These are phyloP conservation scores for Callocephalon fimbriatum DNA, from an alignment of 2,113 vertebrate species.

Conservation along the genomic window DNA sequence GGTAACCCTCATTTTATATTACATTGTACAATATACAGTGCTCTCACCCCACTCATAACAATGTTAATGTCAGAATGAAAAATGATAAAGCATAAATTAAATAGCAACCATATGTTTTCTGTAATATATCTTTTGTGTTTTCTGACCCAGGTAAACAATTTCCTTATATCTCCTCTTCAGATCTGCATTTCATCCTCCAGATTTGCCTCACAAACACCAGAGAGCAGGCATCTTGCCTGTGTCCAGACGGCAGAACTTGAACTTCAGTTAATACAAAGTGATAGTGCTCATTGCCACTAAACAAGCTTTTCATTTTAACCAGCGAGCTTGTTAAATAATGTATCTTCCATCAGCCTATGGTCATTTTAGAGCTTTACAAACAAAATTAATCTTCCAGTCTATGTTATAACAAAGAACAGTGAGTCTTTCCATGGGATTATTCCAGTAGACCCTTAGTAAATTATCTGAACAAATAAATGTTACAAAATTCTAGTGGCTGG, in stretches of 20 bases:
- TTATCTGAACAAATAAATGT: neutral
- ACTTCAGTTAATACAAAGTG: neutral
- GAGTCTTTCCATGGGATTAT: conserved; percentile 28
- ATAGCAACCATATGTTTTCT: conserved; percentile 90
- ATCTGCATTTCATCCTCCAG: conserved; percentile 36
- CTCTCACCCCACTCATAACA: conserved; percentile 76
- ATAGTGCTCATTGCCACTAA: neutral
- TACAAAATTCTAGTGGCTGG: conserved; percentile 19
- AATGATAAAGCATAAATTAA: conserved; percentile 92
- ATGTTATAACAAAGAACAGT: neutral
- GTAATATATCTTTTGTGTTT: conserved; percentile 74
- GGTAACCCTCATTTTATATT: conserved; percentile 87
- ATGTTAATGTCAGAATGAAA: conserved; percentile 91
- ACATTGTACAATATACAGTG: conserved; percentile 86
- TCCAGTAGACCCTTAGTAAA: conserved; percentile 19
- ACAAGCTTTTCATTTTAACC: neutral
- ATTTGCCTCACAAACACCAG: neutral
- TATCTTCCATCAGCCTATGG: neutral
- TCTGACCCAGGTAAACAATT: conserved; percentile 71
- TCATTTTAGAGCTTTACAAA: conserved; percentile 31
- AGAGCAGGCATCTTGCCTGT: neutral
- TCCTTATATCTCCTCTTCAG: conserved; percentile 33
- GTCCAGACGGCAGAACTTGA: neutral
- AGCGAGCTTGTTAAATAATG: neutral
- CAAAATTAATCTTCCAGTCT: conserved; percentile 22